Evolutionary conservation across 2,797 vertebrate genomes (phyloP).

Genomic region (Pempheris klunzingeri): DNA sequence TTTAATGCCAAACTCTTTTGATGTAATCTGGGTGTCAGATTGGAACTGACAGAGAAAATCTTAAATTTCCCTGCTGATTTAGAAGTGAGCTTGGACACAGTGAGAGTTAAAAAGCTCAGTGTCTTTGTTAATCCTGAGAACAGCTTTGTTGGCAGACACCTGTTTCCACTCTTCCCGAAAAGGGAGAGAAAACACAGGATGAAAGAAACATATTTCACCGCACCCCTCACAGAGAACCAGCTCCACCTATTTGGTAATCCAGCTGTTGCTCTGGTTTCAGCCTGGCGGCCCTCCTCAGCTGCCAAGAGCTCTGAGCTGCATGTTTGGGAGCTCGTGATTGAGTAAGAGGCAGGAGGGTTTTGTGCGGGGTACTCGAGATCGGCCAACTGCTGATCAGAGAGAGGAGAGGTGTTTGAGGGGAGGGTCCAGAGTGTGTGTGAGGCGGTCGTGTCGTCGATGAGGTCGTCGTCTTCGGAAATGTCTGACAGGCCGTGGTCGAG

Average conservation of each 20-base stretch:
- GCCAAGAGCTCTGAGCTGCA: slow-evolving; percentile 27
- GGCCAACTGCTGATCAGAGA: slow-evolving; percentile 82
- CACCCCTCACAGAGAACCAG: slow-evolving; percentile 79
- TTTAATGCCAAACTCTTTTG: slow-evolving; percentile 23
- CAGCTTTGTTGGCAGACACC: slow-evolving; percentile 73
- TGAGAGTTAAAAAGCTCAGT: slow-evolving; percentile 25
- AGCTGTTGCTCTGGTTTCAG: slow-evolving; percentile 41
- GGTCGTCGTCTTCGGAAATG: slow-evolving; percentile 91
- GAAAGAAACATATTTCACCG: slow-evolving; percentile 82
- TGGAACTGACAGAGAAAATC: background rate
- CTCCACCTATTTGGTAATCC: slow-evolving; percentile 78
- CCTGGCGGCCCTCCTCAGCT: slow-evolving; percentile 41
- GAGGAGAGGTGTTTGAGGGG: slow-evolving; percentile 66
- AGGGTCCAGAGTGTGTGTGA: slow-evolving; percentile 34
- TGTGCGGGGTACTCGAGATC: slow-evolving; percentile 64
- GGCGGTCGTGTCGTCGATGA: slow-evolving; percentile 29
- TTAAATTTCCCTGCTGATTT: slow-evolving; percentile 40
- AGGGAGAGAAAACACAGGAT: slow-evolving; percentile 78
- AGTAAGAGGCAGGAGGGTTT: slow-evolving; percentile 81
- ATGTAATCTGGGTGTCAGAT: slow-evolving; percentile 13
- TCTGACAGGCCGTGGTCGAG: slow-evolving; percentile 90
- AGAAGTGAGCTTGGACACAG: slow-evolving; percentile 24
- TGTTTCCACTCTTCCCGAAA: slow-evolving; percentile 83
- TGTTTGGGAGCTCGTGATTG: slow-evolving; percentile 77
- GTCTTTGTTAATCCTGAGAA: slow-evolving; percentile 79